Base-by-base conservation (phyloP, 2,113 vertebrate genomes). In the Bagarius yarrelli region DNA sequence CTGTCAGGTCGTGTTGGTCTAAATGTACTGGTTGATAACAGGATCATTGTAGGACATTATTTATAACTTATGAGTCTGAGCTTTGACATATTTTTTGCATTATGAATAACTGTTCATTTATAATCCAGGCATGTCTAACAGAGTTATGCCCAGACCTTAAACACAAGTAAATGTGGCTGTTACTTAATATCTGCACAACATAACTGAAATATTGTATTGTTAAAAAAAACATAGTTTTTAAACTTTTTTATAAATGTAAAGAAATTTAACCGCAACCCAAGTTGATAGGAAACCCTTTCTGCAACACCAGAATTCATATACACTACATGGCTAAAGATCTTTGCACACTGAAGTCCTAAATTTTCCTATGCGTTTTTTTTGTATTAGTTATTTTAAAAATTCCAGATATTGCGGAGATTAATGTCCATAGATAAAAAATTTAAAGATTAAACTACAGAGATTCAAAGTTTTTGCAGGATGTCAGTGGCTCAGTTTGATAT, bases 21-120 rank as follows among this genome's bases (percentile, higher is more conserved):
- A n/a, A 16, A 71, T 71, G 59, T 63, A 52, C 66, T 81, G 40
- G 60, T 55, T 60, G 60, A 84, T 67, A 76, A 25, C 64, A 66
- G 60, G 80, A 56, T 71, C 25, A 61, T 69, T 61, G 55, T 61
- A 25, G 44, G 19, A 25, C 15, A 30, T 36, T 47, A 13, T 52
- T 52, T 71, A 67, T 44, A 23, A 44, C 19, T 0, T 71, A 4
- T 30, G 44, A 71, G 23, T 11, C 16, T 27, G 21, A 4, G n/a
- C 0, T 0, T 70, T 25, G 25, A 30, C 18, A 52, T 71, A 27
- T 71, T 52, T 71, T n/a, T 30, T 71, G 15, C 67, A 50, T 27
- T 71, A 18, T 69, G 66, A 69, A 15, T 25, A 69, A 25, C 66
- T 47, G 5, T 71, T 11, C 8, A 11, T 50, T 72, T 50, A 25